A percentile compares a stretch with the other conserved stretches of the same genome.
Conservation (phyloP, 2,797 vertebrate species). For the Spinus pinus region DNA sequence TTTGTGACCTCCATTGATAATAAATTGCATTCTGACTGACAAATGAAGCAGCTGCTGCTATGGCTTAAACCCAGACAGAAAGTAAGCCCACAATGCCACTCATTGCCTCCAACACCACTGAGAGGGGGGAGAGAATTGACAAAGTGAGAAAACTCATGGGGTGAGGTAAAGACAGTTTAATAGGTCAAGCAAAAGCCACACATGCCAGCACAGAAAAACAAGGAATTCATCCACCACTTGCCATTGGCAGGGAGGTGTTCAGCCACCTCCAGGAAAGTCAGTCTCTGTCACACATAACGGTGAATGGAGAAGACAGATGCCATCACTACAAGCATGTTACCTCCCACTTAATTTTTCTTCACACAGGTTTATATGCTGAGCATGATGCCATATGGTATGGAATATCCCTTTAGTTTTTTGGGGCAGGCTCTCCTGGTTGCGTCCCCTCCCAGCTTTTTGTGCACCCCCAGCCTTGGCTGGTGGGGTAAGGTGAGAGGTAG, state of each 20-base stretch:
- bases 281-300: not conserved
- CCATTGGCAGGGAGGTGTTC: not conserved
- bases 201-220: not conserved
- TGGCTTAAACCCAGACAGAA: not conserved
- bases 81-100: not conserved
- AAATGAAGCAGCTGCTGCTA: not conserved
- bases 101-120: not conserved
- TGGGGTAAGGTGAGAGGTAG: not conserved
- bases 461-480: rapidly evolving
- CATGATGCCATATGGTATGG: not conserved
- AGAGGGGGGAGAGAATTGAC: rapidly evolving
- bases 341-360: not conserved
- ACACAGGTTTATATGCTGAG: not conserved
- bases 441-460: not conserved
- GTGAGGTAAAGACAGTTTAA: not conserved
- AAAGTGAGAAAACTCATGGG: not conserved
- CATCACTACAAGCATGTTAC: not conserved
- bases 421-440: not conserved
- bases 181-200: not conserved
- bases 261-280: not conserved
- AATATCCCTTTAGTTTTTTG: not conserved
- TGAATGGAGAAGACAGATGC: not conserved
- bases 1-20: not conserved
- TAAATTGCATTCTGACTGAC: not conserved
- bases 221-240: not conserved